These are phyloP conservation scores for Platanista minor DNA, from an alignment of 2,113 vertebrate species.

Conservation along the genomic window DNA sequence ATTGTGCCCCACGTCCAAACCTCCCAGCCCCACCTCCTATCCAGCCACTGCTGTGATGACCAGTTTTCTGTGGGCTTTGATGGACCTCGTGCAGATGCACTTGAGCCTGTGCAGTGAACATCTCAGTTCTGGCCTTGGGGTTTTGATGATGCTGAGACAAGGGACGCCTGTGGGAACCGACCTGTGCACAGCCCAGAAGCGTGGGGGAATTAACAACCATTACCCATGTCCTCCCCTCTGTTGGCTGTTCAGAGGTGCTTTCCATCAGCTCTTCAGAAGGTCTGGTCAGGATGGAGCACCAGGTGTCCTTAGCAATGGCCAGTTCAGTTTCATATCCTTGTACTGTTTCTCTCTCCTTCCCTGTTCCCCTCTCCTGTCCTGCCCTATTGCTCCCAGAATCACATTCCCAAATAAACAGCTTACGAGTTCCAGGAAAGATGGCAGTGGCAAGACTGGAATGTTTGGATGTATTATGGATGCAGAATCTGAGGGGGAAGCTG, in stretches of 20 bases:
- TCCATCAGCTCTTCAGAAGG: background rate
- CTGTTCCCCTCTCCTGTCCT: background rate
- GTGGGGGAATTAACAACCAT: background rate
- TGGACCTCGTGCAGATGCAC: background rate
- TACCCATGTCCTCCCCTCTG: no score
- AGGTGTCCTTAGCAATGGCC: background rate
- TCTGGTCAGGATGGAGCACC: background rate
- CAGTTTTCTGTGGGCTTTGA: background rate
- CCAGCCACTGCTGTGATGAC: background rate
- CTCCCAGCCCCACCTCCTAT: background rate
- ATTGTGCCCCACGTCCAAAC: background rate
- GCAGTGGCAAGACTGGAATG: no score
- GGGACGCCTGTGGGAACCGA: fast-evolving
- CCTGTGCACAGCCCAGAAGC: background rate
- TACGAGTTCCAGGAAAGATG: background rate
- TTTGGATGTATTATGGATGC: background rate
- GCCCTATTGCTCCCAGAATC: background rate
- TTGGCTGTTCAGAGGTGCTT: background rate
- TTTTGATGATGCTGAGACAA: background rate
- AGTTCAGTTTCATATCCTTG: background rate
- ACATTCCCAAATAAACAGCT: background rate
- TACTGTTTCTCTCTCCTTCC: background rate
- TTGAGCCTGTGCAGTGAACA: background rate
- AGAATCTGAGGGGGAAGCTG: background rate
- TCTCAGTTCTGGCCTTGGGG: background rate